phyloP scores from a whole-genome alignment of 2,797 vertebrate species.

The Crax fasciolata region DNA sequence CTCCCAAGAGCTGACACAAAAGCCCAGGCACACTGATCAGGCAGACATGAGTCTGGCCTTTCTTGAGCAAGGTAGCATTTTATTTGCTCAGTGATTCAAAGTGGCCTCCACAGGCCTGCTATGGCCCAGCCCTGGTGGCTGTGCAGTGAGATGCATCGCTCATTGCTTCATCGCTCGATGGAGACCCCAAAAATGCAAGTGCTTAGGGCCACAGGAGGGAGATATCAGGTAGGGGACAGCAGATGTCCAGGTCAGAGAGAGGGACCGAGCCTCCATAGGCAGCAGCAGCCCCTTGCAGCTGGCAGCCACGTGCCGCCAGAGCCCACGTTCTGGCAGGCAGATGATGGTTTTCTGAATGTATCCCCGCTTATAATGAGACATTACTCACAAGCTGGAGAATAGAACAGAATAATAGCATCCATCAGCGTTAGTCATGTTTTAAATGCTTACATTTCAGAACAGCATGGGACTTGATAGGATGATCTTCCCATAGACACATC shows the following conservation, averaged over 20 bases:
- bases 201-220: neutral
- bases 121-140: rapidly evolving
- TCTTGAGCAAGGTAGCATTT: neutral
- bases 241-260: neutral
- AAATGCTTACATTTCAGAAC: conserved; percentile 67
- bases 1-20: neutral
- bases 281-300: too few relatives aligned
- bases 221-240: too few relatives aligned
- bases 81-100: neutral
- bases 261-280: neutral
- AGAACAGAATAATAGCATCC: conserved; percentile 73
- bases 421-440: conserved; percentile 61
- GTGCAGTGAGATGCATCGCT: too few relatives aligned
- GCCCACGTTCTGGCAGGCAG: conserved; percentile 60
- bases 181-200: neutral
- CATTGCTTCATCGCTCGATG: neutral
- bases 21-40: neutral
- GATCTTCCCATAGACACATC: conserved; percentile 58
- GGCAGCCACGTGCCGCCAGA: neutral
- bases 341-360: conserved; percentile 69
- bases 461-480: conserved; percentile 64
- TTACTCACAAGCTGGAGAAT: conserved; percentile 63
- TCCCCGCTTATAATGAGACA: conserved; percentile 60
- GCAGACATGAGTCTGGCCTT: neutral
- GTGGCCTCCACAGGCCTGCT: neutral